Base-by-base conservation (phyloP, 2,888 invertebrate species). In the Eudasyphora cyanicolor region DNA sequence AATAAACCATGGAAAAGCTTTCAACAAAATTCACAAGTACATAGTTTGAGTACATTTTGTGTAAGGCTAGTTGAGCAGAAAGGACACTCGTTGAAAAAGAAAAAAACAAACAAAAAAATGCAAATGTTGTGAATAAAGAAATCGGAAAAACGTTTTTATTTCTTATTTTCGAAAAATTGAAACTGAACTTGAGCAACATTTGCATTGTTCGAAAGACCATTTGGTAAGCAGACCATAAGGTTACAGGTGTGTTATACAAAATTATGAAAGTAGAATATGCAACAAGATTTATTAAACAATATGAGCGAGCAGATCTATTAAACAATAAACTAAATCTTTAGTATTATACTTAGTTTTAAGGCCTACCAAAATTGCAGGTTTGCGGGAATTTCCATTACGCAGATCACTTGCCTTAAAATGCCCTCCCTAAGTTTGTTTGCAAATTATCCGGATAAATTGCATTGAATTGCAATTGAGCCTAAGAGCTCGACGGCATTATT, bases 341-440 rank as follows among this genome's bases (percentile, higher is more conserved):
- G n/a, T n/a, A n/a, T 45, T n/a, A n/a, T n/a, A n/a, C n/a, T n/a
- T 12, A 12, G 45, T 2, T 45, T 38, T 2, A 14, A 38, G 19
- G 17, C 35, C 10, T 35, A 6, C n/a, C n/a, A n/a, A n/a, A n/a
- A n/a, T n/a, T 60, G 17, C 17, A 19, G 21, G 27, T 62, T 29
- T 62, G 35, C 38, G 14, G 67, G 67, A 24, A 67, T 42, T 24
- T 42, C 67, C 67, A 19, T 64, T 35, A 12, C 21, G 1, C 1
- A n/a, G 8, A 21, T 21, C 35, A 35, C 19, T 64, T 64, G 19
- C 12, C 12, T 1, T 12, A 35, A n/a, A 67, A 14, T 24, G 38
- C 21, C 67, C 67, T 67, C 24, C 67, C 24, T 67, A 67, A 67
- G 67, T 38, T 67, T 67, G 42, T 67, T 67, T 67, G 35, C 17